Evolutionary conservation across 2,113 vertebrate species (phyloP).

Genomic region (Grantiella picta): DNA sequence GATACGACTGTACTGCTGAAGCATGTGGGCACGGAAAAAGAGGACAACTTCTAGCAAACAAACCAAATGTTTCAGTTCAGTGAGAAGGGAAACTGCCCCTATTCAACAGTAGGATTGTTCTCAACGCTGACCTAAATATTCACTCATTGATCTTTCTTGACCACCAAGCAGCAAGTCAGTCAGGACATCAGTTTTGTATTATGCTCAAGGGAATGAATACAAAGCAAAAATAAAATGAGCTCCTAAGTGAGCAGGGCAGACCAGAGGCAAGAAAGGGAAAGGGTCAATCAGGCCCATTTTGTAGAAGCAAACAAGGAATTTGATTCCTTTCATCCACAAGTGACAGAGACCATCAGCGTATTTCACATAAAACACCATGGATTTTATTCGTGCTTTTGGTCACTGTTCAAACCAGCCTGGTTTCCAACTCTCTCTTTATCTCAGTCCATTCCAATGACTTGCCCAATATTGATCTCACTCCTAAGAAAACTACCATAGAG

Average conservation of each 20-base stretch:
- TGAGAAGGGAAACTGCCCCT: background rate
- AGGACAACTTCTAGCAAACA: background rate
- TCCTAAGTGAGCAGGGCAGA: background rate
- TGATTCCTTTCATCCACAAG: background rate
- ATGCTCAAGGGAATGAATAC: background rate
- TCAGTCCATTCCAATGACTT: background rate
- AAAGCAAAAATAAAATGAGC: background rate
- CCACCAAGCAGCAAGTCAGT: background rate
- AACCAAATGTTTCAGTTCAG: background rate
- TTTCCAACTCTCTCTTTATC: background rate
- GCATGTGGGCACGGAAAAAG: background rate
- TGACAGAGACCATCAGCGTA: background rate
- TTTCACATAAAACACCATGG: accelerated
- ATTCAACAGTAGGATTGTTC: background rate
- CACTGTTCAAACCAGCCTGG: background rate
- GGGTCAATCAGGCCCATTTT: background rate
- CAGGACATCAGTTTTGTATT: background rate
- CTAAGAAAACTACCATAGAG: background rate
- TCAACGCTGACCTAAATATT: background rate
- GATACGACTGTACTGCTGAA: background rate
- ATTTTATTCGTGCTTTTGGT: background rate
- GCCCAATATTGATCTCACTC: background rate
- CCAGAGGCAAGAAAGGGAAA: background rate
- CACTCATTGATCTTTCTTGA: background rate
- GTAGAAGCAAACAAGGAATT: background rate